Evolutionary conservation across 2,888 invertebrate species (phyloP).

Genomic region (Lasioglossum pauxillum): DNA sequence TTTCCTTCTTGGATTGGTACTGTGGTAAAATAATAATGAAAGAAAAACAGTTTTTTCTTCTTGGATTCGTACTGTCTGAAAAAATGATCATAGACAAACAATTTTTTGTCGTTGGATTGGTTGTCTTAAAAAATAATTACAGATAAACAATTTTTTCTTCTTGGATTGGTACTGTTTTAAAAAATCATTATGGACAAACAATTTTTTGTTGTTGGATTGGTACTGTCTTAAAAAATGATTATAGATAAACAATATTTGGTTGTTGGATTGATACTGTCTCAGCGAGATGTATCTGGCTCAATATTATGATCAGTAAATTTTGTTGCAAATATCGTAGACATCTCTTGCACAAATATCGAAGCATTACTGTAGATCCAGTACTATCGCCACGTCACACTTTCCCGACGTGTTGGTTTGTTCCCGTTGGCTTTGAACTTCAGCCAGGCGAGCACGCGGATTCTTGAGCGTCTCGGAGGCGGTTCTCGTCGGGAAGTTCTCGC

Average conservation of each 20-base stretch:
- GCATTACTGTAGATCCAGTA: not conserved
- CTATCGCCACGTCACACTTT: slow-evolving; percentile 36
- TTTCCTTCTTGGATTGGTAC: too few species aligned
- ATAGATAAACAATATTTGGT: too few species aligned
- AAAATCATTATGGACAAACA: too few species aligned
- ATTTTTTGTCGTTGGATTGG: too few species aligned
- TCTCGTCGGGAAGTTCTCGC: not conserved
- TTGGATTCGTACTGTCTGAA: too few species aligned
- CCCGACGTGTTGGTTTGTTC: slow-evolving; percentile 17
- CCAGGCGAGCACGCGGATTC: slow-evolving; percentile 17
- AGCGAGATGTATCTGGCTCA: not conserved
- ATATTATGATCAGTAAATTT: not conserved
- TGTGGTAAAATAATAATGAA: too few species aligned
- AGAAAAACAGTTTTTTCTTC: too few species aligned
- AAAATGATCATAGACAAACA: too few species aligned
- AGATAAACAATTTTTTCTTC: not conserved
- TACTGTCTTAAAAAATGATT: not conserved
- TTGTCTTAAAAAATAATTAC: too few species aligned
- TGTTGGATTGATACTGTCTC: not conserved
- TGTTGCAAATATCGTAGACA: not conserved
- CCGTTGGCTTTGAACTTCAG: slow-evolving; percentile 52
- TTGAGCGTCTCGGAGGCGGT: not conserved
- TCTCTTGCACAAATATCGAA: not conserved
- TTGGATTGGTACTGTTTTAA: not conserved
- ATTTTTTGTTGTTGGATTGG: not conserved